Percentiles rank a stretch among this genome's conserved stretches.
These are phyloP conservation scores for Diorhabda sublineata DNA, from an alignment of 1,140 invertebrate species.

Conservation along the genomic window DNA sequence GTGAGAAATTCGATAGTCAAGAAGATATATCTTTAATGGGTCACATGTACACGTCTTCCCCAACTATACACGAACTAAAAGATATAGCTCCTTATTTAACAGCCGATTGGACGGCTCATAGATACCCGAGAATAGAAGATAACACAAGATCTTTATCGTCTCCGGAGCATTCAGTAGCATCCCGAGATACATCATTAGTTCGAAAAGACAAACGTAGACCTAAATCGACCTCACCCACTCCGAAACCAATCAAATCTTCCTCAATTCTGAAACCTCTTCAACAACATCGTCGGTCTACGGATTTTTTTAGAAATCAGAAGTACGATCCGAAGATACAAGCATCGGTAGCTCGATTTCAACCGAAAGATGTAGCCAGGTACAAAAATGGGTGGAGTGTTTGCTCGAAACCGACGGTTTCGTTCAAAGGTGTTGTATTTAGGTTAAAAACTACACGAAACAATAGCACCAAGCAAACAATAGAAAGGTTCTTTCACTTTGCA, in stretches of 20 bases:
- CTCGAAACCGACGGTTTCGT: conserved; percentile 58
- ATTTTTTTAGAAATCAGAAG: conserved; percentile 52
- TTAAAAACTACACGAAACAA: conserved; percentile 17
- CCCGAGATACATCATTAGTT: conserved; percentile 37
- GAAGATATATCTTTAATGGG: conserved; percentile 63
- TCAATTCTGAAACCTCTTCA: conserved; percentile 61
- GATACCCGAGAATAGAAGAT: conserved; percentile 61
- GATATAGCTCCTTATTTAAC: conserved; percentile 73
- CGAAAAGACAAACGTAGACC: conserved; percentile 41
- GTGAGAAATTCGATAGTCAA: conserved; percentile 62
- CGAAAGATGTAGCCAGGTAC: conserved; percentile 47
- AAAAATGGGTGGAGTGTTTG: conserved; percentile 54
- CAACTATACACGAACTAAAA: conserved; percentile 69
- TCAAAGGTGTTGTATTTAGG: conserved; percentile 61
- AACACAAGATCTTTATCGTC: conserved; percentile 60
- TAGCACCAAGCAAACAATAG: conserved; percentile 10
- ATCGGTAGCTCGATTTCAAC: conserved; percentile 73
- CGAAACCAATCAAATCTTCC: conserved; percentile 41
- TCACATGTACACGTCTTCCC: conserved; percentile 76
- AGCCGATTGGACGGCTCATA: conserved; percentile 72
- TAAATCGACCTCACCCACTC: conserved; percentile 48
- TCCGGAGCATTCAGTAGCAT: conserved; percentile 47
- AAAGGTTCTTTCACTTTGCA: background rate
- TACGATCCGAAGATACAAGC: conserved; percentile 72
- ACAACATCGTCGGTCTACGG: conserved; percentile 30